Base-by-base conservation (phyloP, 2,888 invertebrate species). In the Synanthedon formicaeformis region DNA sequence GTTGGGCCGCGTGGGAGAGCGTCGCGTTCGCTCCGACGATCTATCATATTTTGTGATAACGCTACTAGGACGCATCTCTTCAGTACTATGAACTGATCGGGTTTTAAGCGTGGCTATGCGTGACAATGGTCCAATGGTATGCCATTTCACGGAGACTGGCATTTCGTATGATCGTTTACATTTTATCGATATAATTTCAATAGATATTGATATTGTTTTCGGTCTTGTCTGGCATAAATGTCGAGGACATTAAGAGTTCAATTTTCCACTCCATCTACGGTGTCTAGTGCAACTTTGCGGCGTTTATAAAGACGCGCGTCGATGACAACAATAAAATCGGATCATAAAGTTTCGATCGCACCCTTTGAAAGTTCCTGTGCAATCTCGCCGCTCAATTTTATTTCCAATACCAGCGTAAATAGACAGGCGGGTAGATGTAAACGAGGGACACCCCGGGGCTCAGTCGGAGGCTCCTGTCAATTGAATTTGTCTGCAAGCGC, bases 31-130 rank as follows among this genome's bases (percentile, higher is more conserved):
- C 72, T 67, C 69, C 75, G 71, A 72, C 86, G 82, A 87, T 87
- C 87, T 86, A 86, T 87, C 87, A 87, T 86, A 87, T 86, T 87
- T 81, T 81, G 82, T 85, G 87, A 86, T 87, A 87, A 86, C 83
- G 81, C 84, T 79, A 81, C 81, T 77, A 78, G 78, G 73, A 75
- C 75, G 78, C 81, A 78, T 81, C 84, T 78, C 73, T 73, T 78
- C 74, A 77, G 78, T 75, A 75, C 76, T 83, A 81, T 78, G 78
- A 74, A 70, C 71, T 67, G 75, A 78, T 78, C 76, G 74, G 69
- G 72, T 74, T 75, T 71, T 45, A 45, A 45, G 12, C 45, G n/a
- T 4, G 14, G 45, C 45, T 45, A 45, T 45, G 13, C 34, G 34
- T 51, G 56, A 56, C 57, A 57, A 54, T 57, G 50, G 54, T 54